Percentiles rank a stretch among this genome's conserved stretches.
These are phyloP conservation scores for Goniozus legneri DNA, from an alignment of 1,140 invertebrate species.

Conservation along the genomic window DNA sequence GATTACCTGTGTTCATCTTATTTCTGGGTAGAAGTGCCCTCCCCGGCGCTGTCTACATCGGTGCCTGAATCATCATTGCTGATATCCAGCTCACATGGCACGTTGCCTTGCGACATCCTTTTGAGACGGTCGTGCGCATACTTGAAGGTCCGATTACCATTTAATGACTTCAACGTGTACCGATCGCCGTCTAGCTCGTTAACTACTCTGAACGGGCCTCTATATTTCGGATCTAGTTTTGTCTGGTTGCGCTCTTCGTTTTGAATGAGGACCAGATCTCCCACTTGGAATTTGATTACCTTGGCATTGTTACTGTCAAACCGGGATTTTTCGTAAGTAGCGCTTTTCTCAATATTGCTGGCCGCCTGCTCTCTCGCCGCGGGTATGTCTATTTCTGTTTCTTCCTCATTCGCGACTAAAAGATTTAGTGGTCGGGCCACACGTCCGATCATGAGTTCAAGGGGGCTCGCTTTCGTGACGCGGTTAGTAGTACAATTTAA, in stretches of 20 bases:
- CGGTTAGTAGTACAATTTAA: slow-evolving; percentile 15
- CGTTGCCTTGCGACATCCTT: slow-evolving; percentile 17
- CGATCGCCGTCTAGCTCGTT: slow-evolving; percentile 28
- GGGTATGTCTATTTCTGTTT: not conserved
- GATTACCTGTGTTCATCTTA: too few species aligned
- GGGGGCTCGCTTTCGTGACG: slow-evolving; percentile 11
- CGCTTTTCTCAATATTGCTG: slow-evolving; percentile 2
- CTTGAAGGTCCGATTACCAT: slow-evolving; percentile 24
- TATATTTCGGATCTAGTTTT: slow-evolving; percentile 36
- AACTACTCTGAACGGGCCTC: slow-evolving; percentile 31
- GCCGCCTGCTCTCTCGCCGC: not conserved
- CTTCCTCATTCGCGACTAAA: slow-evolving; percentile 6
- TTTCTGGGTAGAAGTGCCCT: too few species aligned
- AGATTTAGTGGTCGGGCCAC: slow-evolving; percentile 7
- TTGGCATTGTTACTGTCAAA: slow-evolving; percentile 34
- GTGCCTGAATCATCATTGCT: not conserved
- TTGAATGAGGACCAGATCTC: slow-evolving; percentile 34
- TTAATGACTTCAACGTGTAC: slow-evolving; percentile 14
- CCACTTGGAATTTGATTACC: slow-evolving; percentile 25
- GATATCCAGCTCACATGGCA: not conserved
- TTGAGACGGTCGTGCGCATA: slow-evolving; percentile 30
- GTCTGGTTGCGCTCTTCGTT: slow-evolving; percentile 39
- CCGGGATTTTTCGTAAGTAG: slow-evolving; percentile 24
- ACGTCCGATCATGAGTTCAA: slow-evolving; percentile 14
- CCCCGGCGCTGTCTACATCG: too few species aligned